Conservation (phyloP, 1,140 invertebrate genomes). For the Teleogryllus occipitalis region DNA sequence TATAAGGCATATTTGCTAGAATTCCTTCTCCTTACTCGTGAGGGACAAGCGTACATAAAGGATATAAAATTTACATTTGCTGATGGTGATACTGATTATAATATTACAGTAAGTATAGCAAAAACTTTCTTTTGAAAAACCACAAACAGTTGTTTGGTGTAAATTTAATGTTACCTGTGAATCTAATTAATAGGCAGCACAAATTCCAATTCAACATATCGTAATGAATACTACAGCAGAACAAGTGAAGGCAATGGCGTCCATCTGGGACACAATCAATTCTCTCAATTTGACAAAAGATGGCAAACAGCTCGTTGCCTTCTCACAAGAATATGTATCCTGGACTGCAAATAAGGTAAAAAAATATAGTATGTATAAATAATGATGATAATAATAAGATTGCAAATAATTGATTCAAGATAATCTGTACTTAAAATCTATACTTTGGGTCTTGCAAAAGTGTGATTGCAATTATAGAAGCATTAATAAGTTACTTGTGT, state of each 20-base stretch:
- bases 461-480: no score
- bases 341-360: constrained; percentile 37
- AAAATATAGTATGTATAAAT: no score
- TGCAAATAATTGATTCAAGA: no score
- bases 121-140: neutral
- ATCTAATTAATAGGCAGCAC: constrained; percentile 31
- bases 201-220: constrained; percentile 37
- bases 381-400: no score
- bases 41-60: constrained; percentile 37
- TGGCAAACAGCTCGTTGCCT: constrained; percentile 31
- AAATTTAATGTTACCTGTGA: neutral
- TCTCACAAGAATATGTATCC: constrained; percentile 34
- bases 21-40: constrained; percentile 35
- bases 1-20: constrained; percentile 36
- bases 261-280: constrained; percentile 31
- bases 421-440: no score
- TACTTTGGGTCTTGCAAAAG: no score
- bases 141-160: neutral
- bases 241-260: constrained; percentile 36
- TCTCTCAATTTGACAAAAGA: constrained; percentile 32
- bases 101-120: constrained; percentile 35
- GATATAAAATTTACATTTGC: constrained; percentile 36
- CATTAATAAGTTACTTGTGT: no score
- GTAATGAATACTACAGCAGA: constrained; percentile 33
- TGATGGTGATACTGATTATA: constrained; percentile 36